Evolutionary conservation across 2,113 vertebrate species (phyloP).

Genomic region (Dolichotis patagonum): DNA sequence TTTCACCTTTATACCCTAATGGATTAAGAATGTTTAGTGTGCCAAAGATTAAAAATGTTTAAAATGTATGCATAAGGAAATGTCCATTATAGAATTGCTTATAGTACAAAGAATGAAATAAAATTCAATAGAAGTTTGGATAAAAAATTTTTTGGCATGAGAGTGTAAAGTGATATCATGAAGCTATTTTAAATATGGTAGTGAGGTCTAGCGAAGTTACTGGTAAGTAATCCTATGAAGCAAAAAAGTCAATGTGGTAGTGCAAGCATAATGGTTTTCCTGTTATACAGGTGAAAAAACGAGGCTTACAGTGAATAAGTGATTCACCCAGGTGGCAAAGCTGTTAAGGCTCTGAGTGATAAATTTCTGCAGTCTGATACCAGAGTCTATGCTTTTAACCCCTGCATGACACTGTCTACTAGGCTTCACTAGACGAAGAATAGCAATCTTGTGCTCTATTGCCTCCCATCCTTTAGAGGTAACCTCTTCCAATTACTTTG

Average conservation of each 20-base stretch:
- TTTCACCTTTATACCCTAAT: not conserved
- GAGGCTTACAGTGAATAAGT: not conserved
- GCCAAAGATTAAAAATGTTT: conserved; percentile 19
- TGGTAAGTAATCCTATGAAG: not conserved
- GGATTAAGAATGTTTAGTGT: not conserved
- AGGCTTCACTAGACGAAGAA: not conserved
- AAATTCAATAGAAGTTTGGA: not conserved
- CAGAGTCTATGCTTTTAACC: not conserved
- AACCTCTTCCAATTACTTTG: not conserved
- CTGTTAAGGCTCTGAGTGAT: not conserved
- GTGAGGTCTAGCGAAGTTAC: not conserved
- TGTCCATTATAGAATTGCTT: not conserved
- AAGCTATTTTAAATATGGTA: not conserved
- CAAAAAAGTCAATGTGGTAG: not conserved
- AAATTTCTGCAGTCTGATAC: not conserved
- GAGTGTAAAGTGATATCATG: not conserved
- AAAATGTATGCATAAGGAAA: not conserved
- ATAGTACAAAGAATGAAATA: not conserved
- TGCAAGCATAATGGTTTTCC: not conserved
- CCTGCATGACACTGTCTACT: not conserved
- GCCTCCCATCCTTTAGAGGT: not conserved
- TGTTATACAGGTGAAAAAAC: not conserved
- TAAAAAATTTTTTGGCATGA: not conserved
- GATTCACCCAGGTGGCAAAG: not conserved
- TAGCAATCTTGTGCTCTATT: not conserved